phyloP scores from a whole-genome alignment of 2,797 vertebrate genomes.

The Hapalemur alaotrensis region DNA sequence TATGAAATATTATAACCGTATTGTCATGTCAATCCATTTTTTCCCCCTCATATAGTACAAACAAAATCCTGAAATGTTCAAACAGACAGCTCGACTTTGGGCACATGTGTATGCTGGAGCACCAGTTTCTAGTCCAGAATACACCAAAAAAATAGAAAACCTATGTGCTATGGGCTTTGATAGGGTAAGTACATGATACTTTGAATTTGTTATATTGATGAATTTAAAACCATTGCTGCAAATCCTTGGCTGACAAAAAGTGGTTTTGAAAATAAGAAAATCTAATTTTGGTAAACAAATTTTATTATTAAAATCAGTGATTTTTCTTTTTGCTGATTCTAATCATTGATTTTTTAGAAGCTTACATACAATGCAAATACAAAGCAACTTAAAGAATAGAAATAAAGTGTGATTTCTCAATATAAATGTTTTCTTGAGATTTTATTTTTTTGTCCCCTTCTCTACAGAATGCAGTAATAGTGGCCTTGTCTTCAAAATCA shows the following conservation, averaged over 20 bases:
- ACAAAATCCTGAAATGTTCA: slow-evolving; percentile 99
- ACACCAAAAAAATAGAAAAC: slow-evolving; percentile 99
- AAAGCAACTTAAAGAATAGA: not conserved
- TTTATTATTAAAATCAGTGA: not conserved
- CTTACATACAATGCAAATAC: not conserved
- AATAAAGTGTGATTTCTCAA: not conserved
- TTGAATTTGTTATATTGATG: not conserved
- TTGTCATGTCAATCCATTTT: slow-evolving; percentile 59
- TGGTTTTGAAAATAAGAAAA: not conserved
- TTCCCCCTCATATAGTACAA: slow-evolving; percentile 90
- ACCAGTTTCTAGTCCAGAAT: slow-evolving; percentile 96
- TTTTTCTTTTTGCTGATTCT: not conserved
- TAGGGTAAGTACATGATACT: slow-evolving; percentile 91
- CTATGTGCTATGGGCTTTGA: slow-evolving; percentile 99
- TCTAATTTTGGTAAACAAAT: not conserved
- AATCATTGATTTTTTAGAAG: slow-evolving; percentile 37
- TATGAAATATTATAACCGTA: not conserved
- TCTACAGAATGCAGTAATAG: slow-evolving; percentile 98
- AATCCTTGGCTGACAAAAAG: slow-evolving; percentile 4
- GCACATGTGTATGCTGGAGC: slow-evolving; percentile 97
- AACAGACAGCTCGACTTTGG: slow-evolving; percentile 98
- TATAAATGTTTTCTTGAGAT: slow-evolving; percentile 17
- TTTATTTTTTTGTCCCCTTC: slow-evolving; percentile 68
- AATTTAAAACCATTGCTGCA: slow-evolving; percentile 19
- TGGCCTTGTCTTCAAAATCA: slow-evolving; percentile 99